Percentiles rank a stretch among this genome's conserved stretches.
Evolutionary conservation across 92 coral and sea anemone species (phyloP).

Genomic region (Porites rus): DNA sequence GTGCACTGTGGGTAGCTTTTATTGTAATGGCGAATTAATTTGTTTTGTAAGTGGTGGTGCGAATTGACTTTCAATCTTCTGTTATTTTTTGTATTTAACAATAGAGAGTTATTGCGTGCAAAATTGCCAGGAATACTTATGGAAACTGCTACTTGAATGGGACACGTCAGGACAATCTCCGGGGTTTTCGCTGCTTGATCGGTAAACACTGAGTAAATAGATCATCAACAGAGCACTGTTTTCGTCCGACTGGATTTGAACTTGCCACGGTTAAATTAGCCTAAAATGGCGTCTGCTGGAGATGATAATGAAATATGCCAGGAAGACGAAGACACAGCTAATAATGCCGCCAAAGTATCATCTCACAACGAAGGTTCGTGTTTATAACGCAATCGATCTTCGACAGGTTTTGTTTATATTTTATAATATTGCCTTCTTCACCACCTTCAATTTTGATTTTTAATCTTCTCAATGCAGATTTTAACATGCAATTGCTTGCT

Average conservation of each 20-base stretch:
- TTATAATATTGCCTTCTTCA: not conserved
- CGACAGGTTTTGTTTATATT: not conserved
- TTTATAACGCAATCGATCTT: not conserved
- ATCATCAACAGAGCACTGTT: not conserved
- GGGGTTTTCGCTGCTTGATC: not conserved
- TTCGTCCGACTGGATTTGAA: not conserved
- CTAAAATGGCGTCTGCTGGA: slow-evolving; percentile 47
- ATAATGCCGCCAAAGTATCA: not conserved
- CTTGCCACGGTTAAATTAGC: slow-evolving; percentile 2
- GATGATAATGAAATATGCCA: slow-evolving; percentile 27
- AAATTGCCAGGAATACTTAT: not conserved
- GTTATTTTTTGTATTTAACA: not conserved
- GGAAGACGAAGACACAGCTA: slow-evolving; percentile 33
- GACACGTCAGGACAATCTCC: not conserved
- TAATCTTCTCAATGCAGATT: not conserved
- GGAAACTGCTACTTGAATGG: not conserved
- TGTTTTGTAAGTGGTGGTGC: not conserved
- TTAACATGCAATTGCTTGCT: not conserved
- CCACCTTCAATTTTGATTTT: slow-evolving; percentile 10
- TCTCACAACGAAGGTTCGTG: slow-evolving; percentile 29
- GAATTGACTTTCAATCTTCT: not conserved
- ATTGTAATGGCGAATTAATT: slow-evolving; percentile 30
- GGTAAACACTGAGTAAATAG: slow-evolving; percentile 21
- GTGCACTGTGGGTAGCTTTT: slow-evolving; percentile 38
- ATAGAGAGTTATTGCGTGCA: slow-evolving; percentile 14